Percentiles rank a stretch among this genome's conserved stretches.
Evolutionary conservation across 2,797 vertebrate species (phyloP).

Genomic region (Paedocypris micromegethes): DNA sequence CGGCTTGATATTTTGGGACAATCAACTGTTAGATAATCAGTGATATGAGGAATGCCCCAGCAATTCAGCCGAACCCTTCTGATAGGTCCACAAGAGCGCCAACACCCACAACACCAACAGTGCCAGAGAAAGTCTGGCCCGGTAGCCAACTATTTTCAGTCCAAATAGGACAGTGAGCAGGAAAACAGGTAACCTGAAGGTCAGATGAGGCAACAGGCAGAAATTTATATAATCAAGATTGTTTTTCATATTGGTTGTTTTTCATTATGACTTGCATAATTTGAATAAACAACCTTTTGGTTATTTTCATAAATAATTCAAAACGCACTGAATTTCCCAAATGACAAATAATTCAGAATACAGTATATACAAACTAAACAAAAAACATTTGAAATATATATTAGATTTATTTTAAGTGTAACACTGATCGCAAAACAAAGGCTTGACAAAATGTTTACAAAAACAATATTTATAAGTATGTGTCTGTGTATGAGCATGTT

Average conservation of each 20-base stretch:
- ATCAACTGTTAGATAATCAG: neutral
- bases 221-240: neutral
- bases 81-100: conserved; percentile 8
- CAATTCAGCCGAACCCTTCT: neutral
- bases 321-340: too few relatives aligned
- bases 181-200: neutral
- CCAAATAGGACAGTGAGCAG: conserved; percentile 25
- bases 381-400: too few relatives aligned
- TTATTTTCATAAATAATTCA: too few relatives aligned
- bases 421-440: too few relatives aligned
- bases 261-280: neutral
- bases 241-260: neutral
- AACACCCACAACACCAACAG: conserved; percentile 14
- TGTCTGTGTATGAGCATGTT: too few relatives aligned
- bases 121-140: neutral
- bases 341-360: too few relatives aligned
- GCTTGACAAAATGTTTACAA: too few relatives aligned
- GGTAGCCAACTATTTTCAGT: conserved; percentile 23
- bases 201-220: neutral
- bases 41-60: neutral
- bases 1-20: conserved; percentile 13
- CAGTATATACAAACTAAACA: too few relatives aligned
- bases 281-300: too few relatives aligned
- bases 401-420: too few relatives aligned
- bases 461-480: too few relatives aligned